Base-by-base conservation (phyloP, 2,797 vertebrate genomes). In the Serranus cabrilla region DNA sequence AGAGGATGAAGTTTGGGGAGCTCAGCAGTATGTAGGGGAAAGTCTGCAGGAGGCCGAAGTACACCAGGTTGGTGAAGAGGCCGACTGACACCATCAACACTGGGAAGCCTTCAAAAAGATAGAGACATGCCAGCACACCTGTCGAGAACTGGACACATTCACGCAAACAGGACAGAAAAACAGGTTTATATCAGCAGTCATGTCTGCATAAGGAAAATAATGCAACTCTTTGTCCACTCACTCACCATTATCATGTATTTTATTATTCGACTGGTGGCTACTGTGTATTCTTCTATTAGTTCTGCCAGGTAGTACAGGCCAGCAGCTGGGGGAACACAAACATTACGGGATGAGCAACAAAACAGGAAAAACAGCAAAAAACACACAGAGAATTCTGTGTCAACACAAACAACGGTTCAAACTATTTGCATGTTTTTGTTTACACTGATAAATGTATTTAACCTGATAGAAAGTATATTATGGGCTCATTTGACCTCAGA, bases 191-290 rank as follows among this genome's bases (percentile, higher is more conserved):
- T n/a, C n/a, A n/a, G n/a, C n/a, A n/a, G n/a, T n/a, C n/a, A n/a
- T n/a, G n/a, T n/a, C n/a, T n/a, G n/a, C n/a, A n/a, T n/a, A n/a
- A n/a, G n/a, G n/a, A n/a, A 46, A 34, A 50, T 5, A 0, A 4
- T 9, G 11, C 18, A 6, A 18, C 11, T 16, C 11, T 23, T 3
- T 2, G 12, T n/a, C 20, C 17, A 5, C 8, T 10, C 40, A 94
- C 97, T 97, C 86, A 99, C 98, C 97, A 98, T 93, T 82, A 99
- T 98, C 97, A 98, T 98, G 92, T 99, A 99, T 50, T 99, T 99
- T 90, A 99, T 98, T 83, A 99, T 97, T 82, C 97, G 96, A 89
- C 97, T 97, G 73, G 97, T 98, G 67, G 95, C 96, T 2, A 99
- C 96, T 0, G 97, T 98, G 90, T 97, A 99, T 87, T 99, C 98